Base-by-base conservation (phyloP, 2,797 vertebrate genomes). In the Sparidentex hasta region DNA sequence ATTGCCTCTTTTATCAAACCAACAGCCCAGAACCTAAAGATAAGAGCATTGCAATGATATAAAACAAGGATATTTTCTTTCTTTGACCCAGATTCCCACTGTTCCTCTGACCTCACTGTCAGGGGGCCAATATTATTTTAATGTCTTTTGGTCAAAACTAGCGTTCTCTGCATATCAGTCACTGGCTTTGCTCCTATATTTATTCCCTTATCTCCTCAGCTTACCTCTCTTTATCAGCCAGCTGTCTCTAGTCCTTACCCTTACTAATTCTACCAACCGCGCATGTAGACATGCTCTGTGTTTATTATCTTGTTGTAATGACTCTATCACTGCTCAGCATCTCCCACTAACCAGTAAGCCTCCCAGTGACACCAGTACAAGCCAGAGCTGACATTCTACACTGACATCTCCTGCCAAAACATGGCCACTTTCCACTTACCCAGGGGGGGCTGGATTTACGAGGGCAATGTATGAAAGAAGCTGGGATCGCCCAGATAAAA, bases 401-500 rank as follows among this genome's bases (percentile, higher is more conserved):
- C 88, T 65, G 87, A 92, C 80, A 83, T 83, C 78, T 87, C 80
- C 85, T 88, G 86, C 87, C 91, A 92, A 91, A 93, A 89, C 88
- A 90, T 84, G 87, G 91, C 90, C 90, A 84, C 91, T 90, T 85
- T 85, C 72, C 48, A 55, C 65, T 78, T 75, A 87, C 82, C 88
- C 81, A 62, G 56, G 78, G 77, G 77, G 71, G 25, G 52, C 72
- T 74, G 71, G 81, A 96, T 95, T 95, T 95, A 96, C 52, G 92
- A 91, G 88, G 65, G 59, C 82, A 41, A 74, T 82, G 92, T 83
- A 88, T 93, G 89, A 91, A 91, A 83, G 90, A 92, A 90, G 83
- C 90, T 62, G 82, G 92, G 90, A 93, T 94, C 90, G 87, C 87
- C 76, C 90, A 92, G 93, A 95, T 95, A 95, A 95, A 95, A 93